These are phyloP conservation scores for Hormaphis cornu DNA, from an alignment of 1,140 invertebrate species.

Conservation along the genomic window DNA sequence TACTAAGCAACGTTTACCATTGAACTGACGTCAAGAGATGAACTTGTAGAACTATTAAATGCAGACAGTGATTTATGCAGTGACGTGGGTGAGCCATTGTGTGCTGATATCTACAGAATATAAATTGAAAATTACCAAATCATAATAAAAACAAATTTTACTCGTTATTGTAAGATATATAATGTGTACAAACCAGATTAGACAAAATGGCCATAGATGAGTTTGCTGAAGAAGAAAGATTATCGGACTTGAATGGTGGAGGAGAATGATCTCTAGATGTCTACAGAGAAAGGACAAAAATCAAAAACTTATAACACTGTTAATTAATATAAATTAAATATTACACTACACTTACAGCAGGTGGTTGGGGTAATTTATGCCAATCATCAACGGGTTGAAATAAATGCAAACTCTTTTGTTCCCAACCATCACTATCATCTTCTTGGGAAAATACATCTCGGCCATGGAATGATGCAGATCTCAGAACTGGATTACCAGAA, in stretches of 20 bases:
- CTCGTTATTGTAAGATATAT: neutral
- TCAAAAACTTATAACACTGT: neutral
- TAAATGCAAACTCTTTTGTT: constrained; percentile 15
- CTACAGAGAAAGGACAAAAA: neutral
- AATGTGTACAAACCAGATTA: neutral
- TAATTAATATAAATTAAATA: neutral
- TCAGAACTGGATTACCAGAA: constrained; percentile 44
- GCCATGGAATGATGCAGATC: constrained; percentile 50
- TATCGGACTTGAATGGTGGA: neutral
- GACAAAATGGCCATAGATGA: neutral
- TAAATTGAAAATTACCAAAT: neutral
- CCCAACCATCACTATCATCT: constrained; percentile 33
- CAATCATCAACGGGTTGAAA: constrained; percentile 12
- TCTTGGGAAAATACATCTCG: constrained; percentile 38
- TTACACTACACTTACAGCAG: neutral
- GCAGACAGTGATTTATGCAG: constrained; percentile 8
- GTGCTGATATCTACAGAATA: neutral
- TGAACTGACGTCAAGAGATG: constrained; percentile 24
- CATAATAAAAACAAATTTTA: neutral
- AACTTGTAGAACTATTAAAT: constrained; percentile 24
- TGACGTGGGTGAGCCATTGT: constrained; percentile 8
- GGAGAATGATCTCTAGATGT: constrained; percentile 26
- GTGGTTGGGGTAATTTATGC: constrained; percentile 27
- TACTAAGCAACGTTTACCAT: neutral
- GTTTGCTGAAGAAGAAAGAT: constrained; percentile 9